phyloP scores from a whole-genome alignment of 2,797 vertebrate genomes.

The Danio albolineatus region DNA sequence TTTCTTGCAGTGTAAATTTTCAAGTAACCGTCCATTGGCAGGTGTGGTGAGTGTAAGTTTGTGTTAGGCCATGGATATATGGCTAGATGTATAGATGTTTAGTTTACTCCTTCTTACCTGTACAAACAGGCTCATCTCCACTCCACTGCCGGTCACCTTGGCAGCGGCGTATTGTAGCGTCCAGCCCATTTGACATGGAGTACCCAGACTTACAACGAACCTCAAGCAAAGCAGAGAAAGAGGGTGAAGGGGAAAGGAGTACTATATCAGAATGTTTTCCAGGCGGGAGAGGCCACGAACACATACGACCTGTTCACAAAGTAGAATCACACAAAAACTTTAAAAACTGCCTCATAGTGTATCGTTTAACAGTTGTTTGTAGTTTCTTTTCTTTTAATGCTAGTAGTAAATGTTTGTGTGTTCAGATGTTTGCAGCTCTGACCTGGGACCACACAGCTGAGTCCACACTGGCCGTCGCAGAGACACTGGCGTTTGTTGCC shows the following conservation, averaged over 20 bases:
- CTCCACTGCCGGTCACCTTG: conserved; percentile 87
- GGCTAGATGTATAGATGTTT: neutral
- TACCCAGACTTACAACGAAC: conserved; percentile 81
- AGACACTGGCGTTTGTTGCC: conserved; percentile 80
- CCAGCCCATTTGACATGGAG: conserved; percentile 72
- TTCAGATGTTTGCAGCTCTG: conserved; percentile 43
- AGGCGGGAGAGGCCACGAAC: conserved; percentile 80
- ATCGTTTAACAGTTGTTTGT: neutral
- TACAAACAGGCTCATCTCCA: conserved; percentile 78
- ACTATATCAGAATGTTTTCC: conserved; percentile 66
- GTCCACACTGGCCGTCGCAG: conserved; percentile 85
- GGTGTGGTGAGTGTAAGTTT: too few species aligned
- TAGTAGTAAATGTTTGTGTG: neutral
- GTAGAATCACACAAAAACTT: neutral
- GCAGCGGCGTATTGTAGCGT: conserved; percentile 79
- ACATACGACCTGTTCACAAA: conserved; percentile 75
- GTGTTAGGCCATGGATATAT: neutral
- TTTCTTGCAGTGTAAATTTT: too few species aligned
- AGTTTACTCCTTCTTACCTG: conserved; percentile 70
- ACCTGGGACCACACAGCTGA: conserved; percentile 87
- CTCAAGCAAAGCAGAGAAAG: conserved; percentile 82
- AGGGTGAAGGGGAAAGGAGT: conserved; percentile 78
- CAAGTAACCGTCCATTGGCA: too few species aligned
- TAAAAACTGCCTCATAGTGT: neutral
- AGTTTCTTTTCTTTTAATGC: neutral